Evolutionary conservation across 2,797 vertebrate genomes (phyloP).

Genomic region (Galaxias olidus): DNA sequence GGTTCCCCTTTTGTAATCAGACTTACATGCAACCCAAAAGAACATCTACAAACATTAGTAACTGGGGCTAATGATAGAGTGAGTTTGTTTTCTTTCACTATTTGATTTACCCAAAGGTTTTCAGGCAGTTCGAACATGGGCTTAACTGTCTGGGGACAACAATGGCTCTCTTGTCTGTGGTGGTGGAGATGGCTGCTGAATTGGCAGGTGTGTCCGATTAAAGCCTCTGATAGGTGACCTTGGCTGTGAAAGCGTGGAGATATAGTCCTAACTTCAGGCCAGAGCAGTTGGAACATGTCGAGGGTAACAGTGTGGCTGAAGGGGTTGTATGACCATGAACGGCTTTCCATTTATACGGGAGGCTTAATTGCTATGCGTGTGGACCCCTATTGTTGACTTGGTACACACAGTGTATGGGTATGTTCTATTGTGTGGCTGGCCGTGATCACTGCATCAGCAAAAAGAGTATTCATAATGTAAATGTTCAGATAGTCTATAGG

Average conservation of each 20-base stretch:
- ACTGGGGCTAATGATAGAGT: not conserved
- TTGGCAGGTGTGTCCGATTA: constrained; percentile 47
- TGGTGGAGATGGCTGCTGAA: constrained; percentile 30
- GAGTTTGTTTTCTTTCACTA: constrained; percentile 10
- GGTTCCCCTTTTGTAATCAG: too few species aligned
- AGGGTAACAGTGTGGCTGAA: constrained; percentile 1
- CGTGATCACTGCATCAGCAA: not conserved
- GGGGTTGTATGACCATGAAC: constrained; percentile 7
- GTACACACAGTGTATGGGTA: not conserved
- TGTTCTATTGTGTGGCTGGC: constrained; percentile 14
- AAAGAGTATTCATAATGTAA: constrained; percentile 11
- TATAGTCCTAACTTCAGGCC: not conserved
- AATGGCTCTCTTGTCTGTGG: constrained; percentile 48
- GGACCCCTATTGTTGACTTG: not conserved
- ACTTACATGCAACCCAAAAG: constrained; percentile 2
- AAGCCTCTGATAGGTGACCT: constrained; percentile 35
- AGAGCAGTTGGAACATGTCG: constrained; percentile 14
- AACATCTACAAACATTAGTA: constrained; percentile 9
- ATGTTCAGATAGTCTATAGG: not conserved
- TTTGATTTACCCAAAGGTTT: constrained; percentile 36
- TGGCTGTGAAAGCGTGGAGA: constrained; percentile 1
- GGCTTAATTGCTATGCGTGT: not conserved
- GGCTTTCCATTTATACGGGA: not conserved
- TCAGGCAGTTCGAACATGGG: constrained; percentile 19
- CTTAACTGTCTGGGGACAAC: constrained; percentile 44